Base-by-base conservation (phyloP, 2,797 vertebrate species). In the Botia almorhae region DNA sequence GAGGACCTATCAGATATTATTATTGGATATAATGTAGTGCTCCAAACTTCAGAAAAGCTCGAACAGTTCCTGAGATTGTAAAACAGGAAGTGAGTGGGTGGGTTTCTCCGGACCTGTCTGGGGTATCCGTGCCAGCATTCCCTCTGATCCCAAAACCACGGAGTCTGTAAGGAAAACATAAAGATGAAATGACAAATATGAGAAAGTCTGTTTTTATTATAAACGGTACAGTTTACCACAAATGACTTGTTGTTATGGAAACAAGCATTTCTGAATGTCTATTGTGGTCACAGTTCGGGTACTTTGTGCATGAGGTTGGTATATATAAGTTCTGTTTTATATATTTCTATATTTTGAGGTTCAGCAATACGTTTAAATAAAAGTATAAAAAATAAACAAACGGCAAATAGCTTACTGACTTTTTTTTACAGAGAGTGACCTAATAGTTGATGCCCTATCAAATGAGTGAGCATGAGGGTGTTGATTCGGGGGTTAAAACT, bases 101-200 rank as follows among this genome's bases (percentile, higher is more conserved):
- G 12, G 70, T 39, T 84, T 39, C 50, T 63, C 80, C 95, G 92
- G 86, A 98, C 98, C 94, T 99, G 98, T 19, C 91, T 88, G 0
- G 96, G 96, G 65, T 96, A 98, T 80, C 89, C 94, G 23, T 88
- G 91, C 98, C 98, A 99, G 89, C 95, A 98, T 84, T 94, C 92
- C 2, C 76, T 88, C 0, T 93, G 92, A 73, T 95, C 93, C 98
- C 96, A 98, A 84, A 98, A 88, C 97, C 98, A 99, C 0, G 96
- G 90, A 39, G 95, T 94, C 98, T 99, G 90, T 2, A 87, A 88
- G n/a, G 81, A 81, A 48, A 80, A 68, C 16, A 26, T 29, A 23
- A 17, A 23, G 36, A 19, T 23, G 11, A 23, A 13, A 26, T n/a
- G 21, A 55, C 56, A 60, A 26, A 23, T 46, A 2, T 46, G 29